Base-by-base conservation (phyloP, 1,140 invertebrate species). In the Chymomyza costata region DNA sequence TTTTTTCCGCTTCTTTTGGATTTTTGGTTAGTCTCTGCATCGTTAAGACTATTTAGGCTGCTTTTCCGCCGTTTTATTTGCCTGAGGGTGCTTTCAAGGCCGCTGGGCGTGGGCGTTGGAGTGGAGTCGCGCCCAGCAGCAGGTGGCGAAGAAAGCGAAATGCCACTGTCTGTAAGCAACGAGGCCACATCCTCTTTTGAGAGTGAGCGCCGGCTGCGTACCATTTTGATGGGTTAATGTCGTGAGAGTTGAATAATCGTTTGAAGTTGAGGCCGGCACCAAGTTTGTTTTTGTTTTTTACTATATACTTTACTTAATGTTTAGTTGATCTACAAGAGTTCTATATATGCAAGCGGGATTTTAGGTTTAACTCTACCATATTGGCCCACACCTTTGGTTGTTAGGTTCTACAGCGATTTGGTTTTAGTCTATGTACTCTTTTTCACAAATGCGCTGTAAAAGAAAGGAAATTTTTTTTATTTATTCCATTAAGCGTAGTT, bases 91-190 rank as follows among this genome's bases (percentile, higher is more conserved):
- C n/a, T 6, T 34, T 34, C 3, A 6, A 66, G 54, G 6, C 21
- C 17, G 7, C 10, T 13, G 19, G 25, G 1, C 19, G 51, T 35
- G 2, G 18, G 28, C 8, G 45, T 28, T 5, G 50, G n/a, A n/a
- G n/a, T 59, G 16, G 71, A 66, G 10, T 57, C 59, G 7, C 49
- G 58, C 2, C 71, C 50, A 10, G 60, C 69, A 14, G 78, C 66
- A 2, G 82, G 78, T 18, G 82, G 82, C 30, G 82, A 84, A 8
- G 82, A 84, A 2, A 84, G 40, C 16, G 82, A 84, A n/a, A 84
- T 76, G 2, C 82, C 82, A 37, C 82, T 84, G 37, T 84, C 82
- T 2, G 66, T 61, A 16, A 78, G 65, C 45, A 82, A 15, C 2
- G 73, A 80, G 6, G 48, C 51, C 7, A 54, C 78, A 81, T 84